Evolutionary conservation across 1,140 invertebrate species (phyloP), one percentile per base, ranked within the genome.

Genomic region (Drosophila busckii): DNA sequence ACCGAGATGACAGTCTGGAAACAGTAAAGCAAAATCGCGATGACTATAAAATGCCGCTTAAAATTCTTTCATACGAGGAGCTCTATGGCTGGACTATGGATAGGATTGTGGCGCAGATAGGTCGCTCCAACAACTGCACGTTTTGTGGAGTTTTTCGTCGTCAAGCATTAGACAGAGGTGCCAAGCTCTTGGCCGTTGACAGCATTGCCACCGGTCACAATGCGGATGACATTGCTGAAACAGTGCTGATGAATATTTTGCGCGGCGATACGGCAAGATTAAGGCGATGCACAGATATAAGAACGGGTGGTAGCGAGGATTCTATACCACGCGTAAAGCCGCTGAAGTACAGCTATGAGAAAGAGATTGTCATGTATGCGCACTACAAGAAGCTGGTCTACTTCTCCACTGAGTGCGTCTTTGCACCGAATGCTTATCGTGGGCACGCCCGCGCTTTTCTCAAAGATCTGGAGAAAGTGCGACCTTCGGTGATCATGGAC

Each of bases 11-110:
- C 88, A 99, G 98, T 88, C 90, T 99, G 22, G 94, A 99, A 88
- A 99, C 97, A 15, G 98, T 99, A 0, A 97, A 98, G 88, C 91
- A 95, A 86, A 99, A 99, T 84, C 90, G 94, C 70, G 92, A 94
- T 70, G 96, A 99, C 87, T 99, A 99, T 90, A 90, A 92, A 60
- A 93, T 99, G 88, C 95, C 97, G 23, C 89, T 99, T 17, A 98
- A 96, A 90, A 97, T 99, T 53, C 89, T 99, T 3, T 99, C 97
- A 0, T 99, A 99, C 87, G 93, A 99, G 90, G 97, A 99, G 66
- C 89, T 99, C 0, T 99, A 99, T 91, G 98, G 98, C 0, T 99
- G 98, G 98, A 99, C 97, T 10, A 99, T 99, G 98, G 98, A 99
- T 90, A 94, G 94, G 78, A 99, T 99, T 88, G 98, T 99, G 2